These are phyloP conservation scores for Chionomys nivalis DNA, from an alignment of 2,113 vertebrate species.

Conservation along the genomic window DNA sequence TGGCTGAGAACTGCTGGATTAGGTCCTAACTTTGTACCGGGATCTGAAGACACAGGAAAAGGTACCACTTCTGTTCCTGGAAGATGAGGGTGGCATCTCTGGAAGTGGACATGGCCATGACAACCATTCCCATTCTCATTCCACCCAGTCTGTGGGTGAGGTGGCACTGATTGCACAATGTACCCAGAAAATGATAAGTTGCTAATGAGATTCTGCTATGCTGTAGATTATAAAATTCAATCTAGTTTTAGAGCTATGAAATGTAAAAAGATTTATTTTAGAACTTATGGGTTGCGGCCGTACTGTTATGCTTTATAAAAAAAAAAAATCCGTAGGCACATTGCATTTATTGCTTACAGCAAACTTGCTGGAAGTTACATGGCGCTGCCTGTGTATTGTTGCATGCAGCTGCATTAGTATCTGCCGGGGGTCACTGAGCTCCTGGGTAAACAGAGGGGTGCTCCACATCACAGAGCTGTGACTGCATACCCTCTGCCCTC, in stretches of 20 bases:
- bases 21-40: neutral
- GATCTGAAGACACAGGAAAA: neutral
- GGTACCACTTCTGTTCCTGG: neutral
- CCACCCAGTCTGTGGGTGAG: neutral
- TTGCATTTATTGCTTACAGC: neutral
- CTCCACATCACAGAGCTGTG: neutral
- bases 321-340: neutral
- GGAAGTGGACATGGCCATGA: neutral
- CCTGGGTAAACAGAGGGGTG: neutral
- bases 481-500: neutral
- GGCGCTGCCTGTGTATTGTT: neutral
- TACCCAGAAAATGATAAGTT: neutral
- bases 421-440: neutral
- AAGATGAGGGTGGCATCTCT: neutral
- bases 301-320: neutral
- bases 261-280: neutral
- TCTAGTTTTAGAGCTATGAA: conserved; percentile 21
- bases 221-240: neutral
- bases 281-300: neutral
- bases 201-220: neutral
- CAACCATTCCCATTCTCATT: neutral
- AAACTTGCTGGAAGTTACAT: neutral
- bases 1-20: neutral
- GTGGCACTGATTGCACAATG: neutral
- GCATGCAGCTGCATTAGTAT: neutral